phyloP scores from a whole-genome alignment of 2,113 vertebrate genomes.

The Lophura nycthemera region DNA sequence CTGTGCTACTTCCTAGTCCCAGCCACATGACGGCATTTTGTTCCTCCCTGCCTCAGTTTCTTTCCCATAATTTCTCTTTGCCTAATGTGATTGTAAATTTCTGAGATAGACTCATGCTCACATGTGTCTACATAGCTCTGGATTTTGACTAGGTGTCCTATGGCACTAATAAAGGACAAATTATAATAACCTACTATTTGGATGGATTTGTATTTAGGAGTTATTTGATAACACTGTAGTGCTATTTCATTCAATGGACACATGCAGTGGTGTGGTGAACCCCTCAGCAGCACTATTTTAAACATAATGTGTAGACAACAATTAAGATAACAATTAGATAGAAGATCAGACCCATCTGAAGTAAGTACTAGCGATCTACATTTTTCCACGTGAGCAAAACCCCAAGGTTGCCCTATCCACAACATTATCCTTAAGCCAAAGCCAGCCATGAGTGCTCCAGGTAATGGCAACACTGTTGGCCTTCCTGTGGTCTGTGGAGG shows the following conservation, averaged over 20 bases:
- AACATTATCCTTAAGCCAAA: not conserved
- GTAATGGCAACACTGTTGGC: not conserved
- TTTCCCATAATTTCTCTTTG: not conserved
- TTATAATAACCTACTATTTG: slow-evolving; percentile 26
- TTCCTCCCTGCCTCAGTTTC: not conserved
- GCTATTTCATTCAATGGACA: not conserved
- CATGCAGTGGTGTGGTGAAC: not conserved
- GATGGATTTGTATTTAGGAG: slow-evolving; percentile 23
- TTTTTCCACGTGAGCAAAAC: not conserved
- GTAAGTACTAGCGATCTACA: not conserved
- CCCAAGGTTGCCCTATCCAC: not conserved
- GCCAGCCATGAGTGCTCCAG: not conserved
- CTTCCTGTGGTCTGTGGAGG: not conserved
- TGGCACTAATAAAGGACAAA: slow-evolving; percentile 13
- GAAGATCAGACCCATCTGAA: not conserved
- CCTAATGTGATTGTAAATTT: not conserved
- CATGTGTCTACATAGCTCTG: not conserved
- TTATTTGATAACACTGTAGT: slow-evolving; percentile 12
- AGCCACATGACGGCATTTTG: not conserved
- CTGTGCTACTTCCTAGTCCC: slow-evolving; percentile 30
- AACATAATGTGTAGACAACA: not conserved
- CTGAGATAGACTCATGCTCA: not conserved
- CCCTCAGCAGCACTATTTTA: not conserved
- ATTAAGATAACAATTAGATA: not conserved
- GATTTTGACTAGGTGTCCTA: slow-evolving; percentile 15